A percentile compares a stretch with the other conserved stretches of the same genome.
phyloP scores from a whole-genome alignment of 2,888 invertebrate species.

The Dimorphilus gyrociliatus region DNA sequence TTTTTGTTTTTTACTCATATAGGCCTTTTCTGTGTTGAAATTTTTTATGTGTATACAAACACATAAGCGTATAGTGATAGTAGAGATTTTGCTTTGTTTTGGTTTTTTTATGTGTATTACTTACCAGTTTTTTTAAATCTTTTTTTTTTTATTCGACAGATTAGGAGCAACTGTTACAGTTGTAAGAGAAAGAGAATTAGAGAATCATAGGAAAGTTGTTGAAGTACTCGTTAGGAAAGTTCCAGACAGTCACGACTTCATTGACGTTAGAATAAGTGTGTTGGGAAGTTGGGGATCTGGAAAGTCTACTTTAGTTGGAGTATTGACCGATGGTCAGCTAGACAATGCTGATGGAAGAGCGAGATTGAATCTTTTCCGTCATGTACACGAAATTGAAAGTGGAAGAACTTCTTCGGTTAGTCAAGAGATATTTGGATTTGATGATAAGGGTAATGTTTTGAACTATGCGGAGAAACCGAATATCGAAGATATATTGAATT shows the following conservation, averaged over 20 bases:
- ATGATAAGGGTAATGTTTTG: conserved; percentile 48
- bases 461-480: conserved; percentile 72
- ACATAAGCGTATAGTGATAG: no score
- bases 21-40: no score
- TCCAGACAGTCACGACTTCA: conserved; percentile 38
- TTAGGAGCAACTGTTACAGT: conserved; percentile 65
- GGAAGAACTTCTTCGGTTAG: conserved; percentile 88
- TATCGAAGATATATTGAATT: conserved; percentile 79
- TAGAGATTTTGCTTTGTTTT: no score
- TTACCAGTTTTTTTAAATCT: no score
- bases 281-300: conserved; percentile 89
- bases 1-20: conserved; percentile 5
- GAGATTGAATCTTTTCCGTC: conserved; percentile 74
- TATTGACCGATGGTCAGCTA: conserved; percentile 80
- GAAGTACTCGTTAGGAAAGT: conserved; percentile 76
- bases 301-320: conserved; percentile 88
- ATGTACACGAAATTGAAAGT: conserved; percentile 82
- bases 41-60: no score
- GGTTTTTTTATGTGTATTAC: no score
- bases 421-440: conserved; percentile 90
- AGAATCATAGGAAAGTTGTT: conserved; percentile 45
- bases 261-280: conserved; percentile 75
- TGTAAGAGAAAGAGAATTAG: conserved; percentile 49
- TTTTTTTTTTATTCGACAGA: no score
- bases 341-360: conserved; percentile 91